Conservation (phyloP, 2,888 invertebrate species). For the Campoplex capitator region DNA sequence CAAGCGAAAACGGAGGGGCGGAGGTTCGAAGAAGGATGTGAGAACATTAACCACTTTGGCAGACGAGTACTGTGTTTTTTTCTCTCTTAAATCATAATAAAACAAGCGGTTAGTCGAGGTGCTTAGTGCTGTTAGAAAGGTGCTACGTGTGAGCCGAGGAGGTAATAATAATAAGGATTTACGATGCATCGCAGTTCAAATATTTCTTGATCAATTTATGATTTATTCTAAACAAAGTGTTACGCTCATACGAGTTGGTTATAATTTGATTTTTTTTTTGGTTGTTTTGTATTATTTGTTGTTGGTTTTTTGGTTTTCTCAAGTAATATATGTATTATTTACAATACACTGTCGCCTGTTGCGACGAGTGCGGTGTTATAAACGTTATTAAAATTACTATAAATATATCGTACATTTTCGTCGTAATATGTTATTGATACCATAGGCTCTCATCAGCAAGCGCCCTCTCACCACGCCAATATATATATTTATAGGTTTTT, state of each 20-base stretch:
- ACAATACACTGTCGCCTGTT: constrained; percentile 78
- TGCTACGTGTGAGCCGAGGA: constrained; percentile 51
- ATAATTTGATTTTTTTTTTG: constrained; percentile 76
- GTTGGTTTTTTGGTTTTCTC: constrained; percentile 70
- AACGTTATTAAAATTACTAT: constrained; percentile 84
- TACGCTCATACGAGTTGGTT: constrained; percentile 82
- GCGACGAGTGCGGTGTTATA: constrained; percentile 79
- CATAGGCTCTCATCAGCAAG: constrained; percentile 75
- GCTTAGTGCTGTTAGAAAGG: constrained; percentile 62
- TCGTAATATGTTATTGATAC: constrained; percentile 76
- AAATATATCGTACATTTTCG: constrained; percentile 83
- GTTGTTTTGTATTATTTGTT: constrained; percentile 68
- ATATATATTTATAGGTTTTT: constrained; percentile 72
- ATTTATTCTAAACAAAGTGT: constrained; percentile 85
- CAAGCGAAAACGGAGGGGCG: constrained; percentile 15
- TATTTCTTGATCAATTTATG: constrained; percentile 83
- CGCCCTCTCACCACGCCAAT: constrained; percentile 69
- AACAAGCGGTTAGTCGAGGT: constrained; percentile 78
- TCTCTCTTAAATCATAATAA: constrained; percentile 74
- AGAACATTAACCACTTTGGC: constrained; percentile 26
- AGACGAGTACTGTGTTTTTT: constrained; percentile 77
- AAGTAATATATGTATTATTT: constrained; percentile 80
- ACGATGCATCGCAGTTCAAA: constrained; percentile 77
- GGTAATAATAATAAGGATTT: constrained; percentile 64
- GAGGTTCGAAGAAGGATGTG: neutral